Base-by-base conservation (phyloP, 1,140 invertebrate species). In the Eueides isabella region DNA sequence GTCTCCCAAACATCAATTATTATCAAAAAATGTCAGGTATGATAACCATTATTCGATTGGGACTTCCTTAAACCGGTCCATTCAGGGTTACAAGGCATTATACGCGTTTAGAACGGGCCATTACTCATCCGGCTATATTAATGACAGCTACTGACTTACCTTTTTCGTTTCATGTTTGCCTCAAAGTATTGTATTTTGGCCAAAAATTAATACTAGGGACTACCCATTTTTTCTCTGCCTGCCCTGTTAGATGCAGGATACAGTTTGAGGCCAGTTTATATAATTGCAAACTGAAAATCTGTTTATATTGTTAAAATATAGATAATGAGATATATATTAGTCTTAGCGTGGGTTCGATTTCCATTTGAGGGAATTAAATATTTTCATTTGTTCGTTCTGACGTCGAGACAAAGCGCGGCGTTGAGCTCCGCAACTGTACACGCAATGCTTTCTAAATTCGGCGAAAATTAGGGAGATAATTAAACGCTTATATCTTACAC, bases 131-230 rank as follows among this genome's bases (percentile, higher is more conserved):
- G 28, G 80, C 71, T 80, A 79, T 87, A 88, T 89, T 89, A 87
- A 89, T 87, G 87, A 87, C 85, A 80, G 75, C 74, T 82, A 83
- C 82, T 86, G 83, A 88, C 85, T 88, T 89, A 89, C 87, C 87
- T 89, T 85, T 79, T 78, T 66, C 66, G 74, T 74, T 71, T 61
- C 69, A 33, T 67, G 31, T 61, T 0, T 33, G 61, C 75, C 2
- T 55, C 48, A 55, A 55, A 55, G 48, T 23, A 55, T 23, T 26
- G 2, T 14, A 26, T 26, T 26, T 55, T 12, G 9, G 41, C n/a
- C 5, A 48, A 48, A 7, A 48, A 2, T 9, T 44, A 7, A 19
- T n/a, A n/a, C n/a, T n/a, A n/a, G n/a, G n/a, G n/a, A n/a, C n/a
- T n/a, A n/a, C n/a, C n/a, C n/a, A n/a, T n/a, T n/a, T n/a, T n/a